phyloP scores from a whole-genome alignment of 2,797 vertebrate genomes.

The Macrochelys suwanniensis region DNA sequence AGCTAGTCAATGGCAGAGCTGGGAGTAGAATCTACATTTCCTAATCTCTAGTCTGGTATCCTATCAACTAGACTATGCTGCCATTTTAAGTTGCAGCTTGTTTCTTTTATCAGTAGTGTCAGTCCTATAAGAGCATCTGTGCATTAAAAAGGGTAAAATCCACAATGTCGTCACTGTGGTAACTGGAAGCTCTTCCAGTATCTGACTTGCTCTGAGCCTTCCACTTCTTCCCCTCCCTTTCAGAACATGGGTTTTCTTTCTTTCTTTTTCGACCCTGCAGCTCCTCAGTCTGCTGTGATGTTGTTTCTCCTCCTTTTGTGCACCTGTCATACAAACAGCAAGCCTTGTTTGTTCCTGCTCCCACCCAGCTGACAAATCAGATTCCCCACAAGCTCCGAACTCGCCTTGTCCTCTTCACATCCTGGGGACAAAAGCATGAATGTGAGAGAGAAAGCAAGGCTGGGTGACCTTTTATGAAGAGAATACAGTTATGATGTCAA shows the following conservation, averaged over 20 bases:
- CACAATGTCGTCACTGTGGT: neutral
- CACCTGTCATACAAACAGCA: neutral
- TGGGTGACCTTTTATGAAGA: neutral
- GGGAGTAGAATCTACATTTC: too few species aligned
- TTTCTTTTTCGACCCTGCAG: neutral
- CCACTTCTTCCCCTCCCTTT: neutral
- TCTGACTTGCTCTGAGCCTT: neutral
- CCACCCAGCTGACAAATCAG: neutral
- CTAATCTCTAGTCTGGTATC: neutral
- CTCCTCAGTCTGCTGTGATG: neutral
- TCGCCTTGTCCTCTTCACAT: neutral
- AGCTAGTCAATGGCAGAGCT: too few species aligned
- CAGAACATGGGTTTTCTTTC: neutral
- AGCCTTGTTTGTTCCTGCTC: neutral
- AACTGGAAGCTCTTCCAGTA: neutral
- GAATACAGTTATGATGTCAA: neutral
- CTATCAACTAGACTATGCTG: neutral
- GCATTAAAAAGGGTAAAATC: neutral
- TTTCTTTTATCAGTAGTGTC: neutral
- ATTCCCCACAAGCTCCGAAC: neutral
- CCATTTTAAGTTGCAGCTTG: neutral
- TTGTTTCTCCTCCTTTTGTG: neutral
- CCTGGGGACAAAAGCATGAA: neutral
- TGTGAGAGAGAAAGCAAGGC: accelerated
- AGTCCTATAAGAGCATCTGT: neutral